Conservation (phyloP, 1,140 invertebrate genomes). For the honey bee (Apis mellifera) region DNA sequence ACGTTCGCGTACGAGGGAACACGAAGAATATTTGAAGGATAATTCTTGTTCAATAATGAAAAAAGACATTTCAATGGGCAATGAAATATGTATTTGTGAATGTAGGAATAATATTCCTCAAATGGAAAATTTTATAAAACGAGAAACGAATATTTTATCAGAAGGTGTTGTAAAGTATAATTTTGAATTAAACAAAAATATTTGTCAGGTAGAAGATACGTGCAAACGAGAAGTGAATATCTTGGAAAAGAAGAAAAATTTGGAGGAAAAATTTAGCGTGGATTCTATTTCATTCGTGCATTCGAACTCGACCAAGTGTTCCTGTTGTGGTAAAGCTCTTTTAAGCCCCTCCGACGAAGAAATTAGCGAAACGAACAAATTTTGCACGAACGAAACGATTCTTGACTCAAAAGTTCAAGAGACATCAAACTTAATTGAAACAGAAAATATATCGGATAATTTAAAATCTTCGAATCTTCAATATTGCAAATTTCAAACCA, state of each 20-base stretch:
- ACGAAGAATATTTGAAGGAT: background rate
- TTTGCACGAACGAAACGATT: too few relatives aligned
- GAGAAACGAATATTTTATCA: background rate
- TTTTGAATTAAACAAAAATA: background rate
- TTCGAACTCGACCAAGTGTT: constrained; percentile 1
- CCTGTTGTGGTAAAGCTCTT: background rate
- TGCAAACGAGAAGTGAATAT: background rate
- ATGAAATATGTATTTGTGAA: background rate
- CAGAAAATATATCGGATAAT: background rate
- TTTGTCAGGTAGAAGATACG: background rate
- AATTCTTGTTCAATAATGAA: background rate
- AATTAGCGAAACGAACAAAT: background rate
- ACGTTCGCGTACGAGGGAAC: background rate
- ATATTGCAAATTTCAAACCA: background rate
- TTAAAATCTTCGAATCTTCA: background rate
- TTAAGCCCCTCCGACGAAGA: background rate
- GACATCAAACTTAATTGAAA: background rate
- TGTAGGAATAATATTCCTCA: background rate
- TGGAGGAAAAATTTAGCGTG: background rate
- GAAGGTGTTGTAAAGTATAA: background rate
- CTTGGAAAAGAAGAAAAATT: background rate
- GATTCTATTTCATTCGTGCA: background rate
- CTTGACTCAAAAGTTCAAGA: background rate
- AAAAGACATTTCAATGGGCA: too few relatives aligned
- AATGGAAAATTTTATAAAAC: background rate